Percentiles rank a stretch among this genome's conserved stretches.
phyloP scores from a whole-genome alignment of 2,888 invertebrate species.

The Calameuta filiformis region DNA sequence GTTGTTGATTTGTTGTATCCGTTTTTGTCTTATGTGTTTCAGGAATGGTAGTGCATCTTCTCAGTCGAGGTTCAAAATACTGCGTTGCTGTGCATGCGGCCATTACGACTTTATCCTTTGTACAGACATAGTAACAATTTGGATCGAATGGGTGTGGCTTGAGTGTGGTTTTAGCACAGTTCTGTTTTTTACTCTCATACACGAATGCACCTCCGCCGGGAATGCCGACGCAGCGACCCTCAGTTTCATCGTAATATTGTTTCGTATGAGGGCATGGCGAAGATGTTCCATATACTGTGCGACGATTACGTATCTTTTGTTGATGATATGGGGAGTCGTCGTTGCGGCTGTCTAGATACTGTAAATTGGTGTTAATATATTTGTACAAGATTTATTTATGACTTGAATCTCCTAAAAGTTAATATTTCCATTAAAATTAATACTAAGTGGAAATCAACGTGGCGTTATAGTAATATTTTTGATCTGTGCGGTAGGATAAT shows the following conservation, averaged over 20 bases:
- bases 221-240: conserved; percentile 52
- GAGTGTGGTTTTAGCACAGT: conserved; percentile 46
- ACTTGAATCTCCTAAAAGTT: not conserved
- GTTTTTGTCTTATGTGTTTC: not conserved
- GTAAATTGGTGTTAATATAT: not conserved
- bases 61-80: conserved; percentile 44
- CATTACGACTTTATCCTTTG: conserved; percentile 60
- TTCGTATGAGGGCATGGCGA: conserved; percentile 14
- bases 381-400: not conserved
- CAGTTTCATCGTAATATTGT: conserved; percentile 56
- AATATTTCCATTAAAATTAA: not conserved
- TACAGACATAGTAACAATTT: conserved; percentile 66
- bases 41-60: conserved; percentile 34
- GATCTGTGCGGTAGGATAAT: too few relatives aligned
- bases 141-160: conserved; percentile 61
- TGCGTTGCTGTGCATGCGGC: conserved; percentile 51
- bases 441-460: not conserved
- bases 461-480: too few relatives aligned
- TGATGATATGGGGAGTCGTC: too few relatives aligned
- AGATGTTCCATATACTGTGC: too few relatives aligned
- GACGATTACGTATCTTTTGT: too few relatives aligned
- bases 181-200: conserved; percentile 20
- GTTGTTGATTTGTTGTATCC: conserved; percentile 25
- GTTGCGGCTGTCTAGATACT: too few relatives aligned
- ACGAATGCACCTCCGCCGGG: conserved; percentile 62